Conservation (phyloP, 2,888 invertebrate genomes). For the Epicampocera succincta region DNA sequence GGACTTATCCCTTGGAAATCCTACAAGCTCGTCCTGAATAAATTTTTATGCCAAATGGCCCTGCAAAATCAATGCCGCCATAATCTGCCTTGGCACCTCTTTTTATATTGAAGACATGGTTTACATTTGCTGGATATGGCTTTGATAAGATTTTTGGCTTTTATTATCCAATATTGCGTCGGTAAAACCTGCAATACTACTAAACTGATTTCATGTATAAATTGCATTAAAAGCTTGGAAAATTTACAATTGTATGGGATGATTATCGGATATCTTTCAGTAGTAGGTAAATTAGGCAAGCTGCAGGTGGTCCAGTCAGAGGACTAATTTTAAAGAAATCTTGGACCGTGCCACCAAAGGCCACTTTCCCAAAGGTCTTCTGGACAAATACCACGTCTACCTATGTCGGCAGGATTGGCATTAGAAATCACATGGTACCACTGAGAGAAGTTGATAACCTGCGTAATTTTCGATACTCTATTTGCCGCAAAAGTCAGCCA, state of each 20-base stretch:
- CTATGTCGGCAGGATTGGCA: constrained; percentile 61
- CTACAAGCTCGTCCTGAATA: constrained; percentile 1
- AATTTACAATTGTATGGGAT: neutral
- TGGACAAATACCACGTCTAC: constrained; percentile 46
- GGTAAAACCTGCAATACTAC: too few species aligned
- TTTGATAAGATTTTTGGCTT: neutral
- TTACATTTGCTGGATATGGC: neutral
- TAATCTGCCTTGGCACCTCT: neutral
- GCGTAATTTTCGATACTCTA: constrained; percentile 44
- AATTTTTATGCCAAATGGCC: constrained; percentile 13
- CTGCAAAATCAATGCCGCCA: constrained; percentile 8
- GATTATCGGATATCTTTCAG: constrained; percentile 6
- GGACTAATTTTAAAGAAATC: constrained; percentile 7
- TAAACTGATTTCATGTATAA: constrained; percentile 4
- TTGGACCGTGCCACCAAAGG: constrained; percentile 57
- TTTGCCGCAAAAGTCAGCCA: constrained; percentile 63
- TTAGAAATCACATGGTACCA: constrained; percentile 63
- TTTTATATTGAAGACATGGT: neutral
- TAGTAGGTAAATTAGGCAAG: neutral
- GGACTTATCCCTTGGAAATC: constrained; percentile 3
- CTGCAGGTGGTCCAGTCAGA: neutral
- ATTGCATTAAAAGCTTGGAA: neutral
- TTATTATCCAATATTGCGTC: neutral
- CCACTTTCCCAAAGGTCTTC: neutral
- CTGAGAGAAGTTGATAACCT: neutral